Evolutionary conservation across 2,888 invertebrate species (phyloP).

Genomic region (Timema podura): DNA sequence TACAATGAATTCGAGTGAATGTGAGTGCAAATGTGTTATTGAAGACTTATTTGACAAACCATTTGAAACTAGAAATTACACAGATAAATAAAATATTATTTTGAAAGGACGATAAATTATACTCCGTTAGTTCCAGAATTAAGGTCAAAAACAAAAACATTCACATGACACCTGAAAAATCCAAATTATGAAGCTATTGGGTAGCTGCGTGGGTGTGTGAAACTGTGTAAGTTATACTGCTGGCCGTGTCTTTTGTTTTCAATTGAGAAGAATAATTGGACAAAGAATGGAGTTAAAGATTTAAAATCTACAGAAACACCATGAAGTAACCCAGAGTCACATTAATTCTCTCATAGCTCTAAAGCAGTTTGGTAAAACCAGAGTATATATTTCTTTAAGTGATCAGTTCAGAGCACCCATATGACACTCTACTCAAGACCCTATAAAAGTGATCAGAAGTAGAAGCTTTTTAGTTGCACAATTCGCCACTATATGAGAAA

Average conservation of each 20-base stretch:
- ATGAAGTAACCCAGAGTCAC: constrained; percentile 16
- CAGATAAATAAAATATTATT: not conserved
- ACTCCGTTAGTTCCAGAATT: not conserved
- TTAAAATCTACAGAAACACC: constrained; percentile 16
- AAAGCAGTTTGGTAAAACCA: constrained; percentile 14
- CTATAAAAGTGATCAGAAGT: too few species aligned
- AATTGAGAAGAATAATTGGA: constrained; percentile 17
- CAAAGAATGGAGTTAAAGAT: not conserved
- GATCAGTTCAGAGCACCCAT: constrained; percentile 11
- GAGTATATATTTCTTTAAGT: constrained; percentile 15
- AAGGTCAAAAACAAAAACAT: too few species aligned
- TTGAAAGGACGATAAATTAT: not conserved
- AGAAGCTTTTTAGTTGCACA: too few species aligned
- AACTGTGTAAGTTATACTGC: constrained; percentile 14
- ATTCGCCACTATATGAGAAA: too few species aligned
- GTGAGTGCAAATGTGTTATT: constrained; percentile 3
- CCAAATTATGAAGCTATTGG: constrained; percentile 1
- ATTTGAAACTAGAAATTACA: not conserved
- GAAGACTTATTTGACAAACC: not conserved
- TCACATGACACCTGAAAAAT: too few species aligned
- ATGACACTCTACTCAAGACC: too few species aligned
- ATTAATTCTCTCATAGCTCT: not conserved
- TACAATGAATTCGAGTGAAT: too few species aligned
- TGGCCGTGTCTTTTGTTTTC: constrained; percentile 21
- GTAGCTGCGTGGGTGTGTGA: constrained; percentile 19